A percentile compares a stretch with the other conserved stretches of the same genome.
phyloP scores from a whole-genome alignment of 2,888 invertebrate genomes.

The Xanthostigma xanthostigma region DNA sequence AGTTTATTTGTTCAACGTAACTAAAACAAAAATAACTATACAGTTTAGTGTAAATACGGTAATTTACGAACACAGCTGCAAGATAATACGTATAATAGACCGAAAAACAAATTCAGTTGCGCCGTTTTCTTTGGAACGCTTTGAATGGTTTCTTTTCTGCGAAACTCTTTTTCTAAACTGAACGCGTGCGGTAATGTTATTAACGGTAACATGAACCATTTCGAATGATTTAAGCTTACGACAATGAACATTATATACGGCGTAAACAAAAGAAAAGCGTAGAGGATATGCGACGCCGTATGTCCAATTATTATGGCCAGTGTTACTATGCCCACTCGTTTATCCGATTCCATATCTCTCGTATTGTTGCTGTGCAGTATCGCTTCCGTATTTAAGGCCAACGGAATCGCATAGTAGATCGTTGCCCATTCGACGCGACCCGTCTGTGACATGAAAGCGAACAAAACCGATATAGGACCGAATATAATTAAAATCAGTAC shows the following conservation, averaged over 20 bases:
- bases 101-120: conserved; percentile 78
- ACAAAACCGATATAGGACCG: conserved; percentile 86
- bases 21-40: background rate
- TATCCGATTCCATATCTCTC: conserved; percentile 76
- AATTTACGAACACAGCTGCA: conserved; percentile 53
- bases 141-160: conserved; percentile 61
- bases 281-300: conserved; percentile 80
- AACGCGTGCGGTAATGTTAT: conserved; percentile 80
- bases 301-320: conserved; percentile 86
- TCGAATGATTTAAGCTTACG: conserved; percentile 65
- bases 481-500: conserved; percentile 83
- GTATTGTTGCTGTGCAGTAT: conserved; percentile 93
- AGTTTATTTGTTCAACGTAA: background rate
- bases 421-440: conserved; percentile 83
- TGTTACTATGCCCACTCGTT: conserved; percentile 83
- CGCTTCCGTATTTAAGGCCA: conserved; percentile 88
- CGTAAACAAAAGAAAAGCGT: conserved; percentile 75
- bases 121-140: conserved; percentile 80
- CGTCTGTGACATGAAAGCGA: conserved; percentile 85
- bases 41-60: conserved; percentile 34
- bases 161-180: conserved; percentile 76
- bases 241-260: conserved; percentile 86
- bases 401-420: conserved; percentile 83
- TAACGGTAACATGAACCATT: conserved; percentile 80
- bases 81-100: conserved; percentile 75